Percentiles rank a stretch among this genome's conserved stretches.
Conservation (phyloP, 2,113 vertebrate species). For the Rhineura floridana region DNA sequence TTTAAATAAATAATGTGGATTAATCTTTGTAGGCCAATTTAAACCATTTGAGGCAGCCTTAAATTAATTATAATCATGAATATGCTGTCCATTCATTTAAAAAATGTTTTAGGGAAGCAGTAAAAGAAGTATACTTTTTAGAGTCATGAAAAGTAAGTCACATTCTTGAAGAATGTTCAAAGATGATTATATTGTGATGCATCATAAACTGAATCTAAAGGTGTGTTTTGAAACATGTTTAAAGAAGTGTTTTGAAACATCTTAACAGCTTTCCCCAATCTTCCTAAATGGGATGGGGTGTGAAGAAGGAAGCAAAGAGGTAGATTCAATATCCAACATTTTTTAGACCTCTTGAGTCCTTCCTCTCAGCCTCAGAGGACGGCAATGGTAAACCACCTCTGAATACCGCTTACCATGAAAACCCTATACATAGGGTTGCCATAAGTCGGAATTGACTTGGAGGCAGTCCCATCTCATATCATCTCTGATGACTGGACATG, state of each 20-base stretch:
- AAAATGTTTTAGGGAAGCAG: slow-evolving; percentile 46
- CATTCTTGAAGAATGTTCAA: slow-evolving; percentile 45
- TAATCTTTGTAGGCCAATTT: background rate
- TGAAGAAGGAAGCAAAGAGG: too few relatives aligned
- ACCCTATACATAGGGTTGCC: too few relatives aligned
- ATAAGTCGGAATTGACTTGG: too few relatives aligned
- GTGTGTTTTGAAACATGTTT: background rate
- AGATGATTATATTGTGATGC: slow-evolving; percentile 48
- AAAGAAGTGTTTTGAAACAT: slow-evolving; percentile 52
- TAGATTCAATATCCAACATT: too few relatives aligned
- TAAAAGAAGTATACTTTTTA: slow-evolving; percentile 39
- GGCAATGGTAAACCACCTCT: too few relatives aligned
- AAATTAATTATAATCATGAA: slow-evolving; percentile 48
- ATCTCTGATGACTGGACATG: too few relatives aligned
- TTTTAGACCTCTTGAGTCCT: too few relatives aligned
- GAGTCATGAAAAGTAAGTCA: background rate
- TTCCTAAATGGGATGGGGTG: too few relatives aligned
- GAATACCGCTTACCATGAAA: too few relatives aligned
- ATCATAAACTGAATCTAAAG: slow-evolving; percentile 30
- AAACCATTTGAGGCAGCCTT: slow-evolving; percentile 31
- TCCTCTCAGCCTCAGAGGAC: too few relatives aligned
- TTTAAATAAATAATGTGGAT: slow-evolving; percentile 8
- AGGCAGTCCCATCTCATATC: too few relatives aligned
- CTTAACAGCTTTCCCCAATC: slow-evolving; percentile 37
- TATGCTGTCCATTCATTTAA: slow-evolving; percentile 25